Evolutionary conservation across 2,113 vertebrate species (phyloP), one percentile per base, ranked within the genome.

Genomic region (Alexandromys fortis): DNA sequence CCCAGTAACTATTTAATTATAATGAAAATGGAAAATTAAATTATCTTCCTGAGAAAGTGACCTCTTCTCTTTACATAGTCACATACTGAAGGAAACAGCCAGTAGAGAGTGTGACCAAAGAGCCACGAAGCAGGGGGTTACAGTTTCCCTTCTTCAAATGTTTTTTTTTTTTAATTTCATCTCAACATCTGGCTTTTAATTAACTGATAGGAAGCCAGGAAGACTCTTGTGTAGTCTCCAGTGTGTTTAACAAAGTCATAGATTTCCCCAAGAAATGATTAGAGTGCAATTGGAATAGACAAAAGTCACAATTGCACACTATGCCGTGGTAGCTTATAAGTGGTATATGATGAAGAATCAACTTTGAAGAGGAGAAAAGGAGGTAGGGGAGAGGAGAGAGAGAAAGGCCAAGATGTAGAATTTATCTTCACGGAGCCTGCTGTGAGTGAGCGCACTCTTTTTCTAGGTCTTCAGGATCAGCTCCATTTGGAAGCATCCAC

Each of bases 1-100:
- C 63, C 17, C 73, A 96, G 72, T 82, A 63, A 45, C 73, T 85
- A 65, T 19, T 86, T 95, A 68, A 94, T 91, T 86, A 49, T 63
- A 97, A 83, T 87, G 83, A 90, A 95, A 97, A 96, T 85, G 73
- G 30, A 95, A 95, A 97, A 83, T 45, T 26, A 78, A 97, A 96
- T 97, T 78, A 89, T 42, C 55, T 87, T 81, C 7, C 10, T 26
- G 28, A 92, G 49, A 94, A 96, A 93, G 68, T 91, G 89, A 87
- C 86, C 68, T 85, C 83, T 94, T 93, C 68, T 92, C 24, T 79
- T 90, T 89, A 78, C 7, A 33, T 91, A 88, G 61, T 76, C 17
- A 30, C 22, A 97, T 70, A 14, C 21, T 58, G n/a, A 96, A 86
- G 45, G 33, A 89, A 82, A 86, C 35, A 72, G 17, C 55, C 83